A percentile compares a stretch with the other conserved stretches of the same genome.
Conservation (phyloP, 2,888 invertebrate species). For the Petrophora chlorosata region DNA sequence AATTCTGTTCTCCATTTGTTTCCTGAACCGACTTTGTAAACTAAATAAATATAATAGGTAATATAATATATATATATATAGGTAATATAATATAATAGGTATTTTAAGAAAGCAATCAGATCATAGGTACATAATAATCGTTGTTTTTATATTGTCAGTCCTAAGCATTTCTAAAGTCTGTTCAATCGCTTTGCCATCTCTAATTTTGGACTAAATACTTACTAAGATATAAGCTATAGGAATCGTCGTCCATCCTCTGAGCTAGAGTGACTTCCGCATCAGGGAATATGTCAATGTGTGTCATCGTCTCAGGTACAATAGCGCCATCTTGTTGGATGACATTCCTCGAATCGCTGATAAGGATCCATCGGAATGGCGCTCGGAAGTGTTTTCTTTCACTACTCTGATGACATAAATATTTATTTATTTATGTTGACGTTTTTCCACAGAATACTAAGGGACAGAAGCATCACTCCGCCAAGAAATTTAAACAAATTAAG, state of each 20-base stretch:
- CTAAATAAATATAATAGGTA: conserved; percentile 46
- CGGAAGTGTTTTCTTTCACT: conserved; percentile 49
- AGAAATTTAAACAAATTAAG: too few relatives aligned
- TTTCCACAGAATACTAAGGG: too few relatives aligned
- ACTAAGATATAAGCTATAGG: conserved; percentile 55
- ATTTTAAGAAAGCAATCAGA: too few relatives aligned
- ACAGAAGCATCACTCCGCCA: too few relatives aligned
- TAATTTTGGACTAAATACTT: conserved; percentile 43
- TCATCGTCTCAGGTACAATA: conserved; percentile 44
- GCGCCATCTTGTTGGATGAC: conserved; percentile 21
- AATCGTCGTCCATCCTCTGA: conserved; percentile 29
- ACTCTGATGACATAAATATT: conserved; percentile 45
- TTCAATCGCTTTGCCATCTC: too few relatives aligned
- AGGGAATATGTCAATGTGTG: conserved; percentile 51
- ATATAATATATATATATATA: too few relatives aligned
- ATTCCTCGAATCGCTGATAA: conserved; percentile 42
- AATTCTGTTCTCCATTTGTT: conserved; percentile 55
- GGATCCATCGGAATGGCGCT: conserved; percentile 68
- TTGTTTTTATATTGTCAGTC: too few relatives aligned
- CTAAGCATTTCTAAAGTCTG: too few relatives aligned
- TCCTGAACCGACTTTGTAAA: conserved; percentile 60
- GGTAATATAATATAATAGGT: too few relatives aligned
- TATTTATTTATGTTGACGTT: too few relatives aligned
- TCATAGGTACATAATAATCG: too few relatives aligned
- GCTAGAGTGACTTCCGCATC: conserved; percentile 62